A percentile compares a stretch with the other conserved stretches of the same genome.
These are phyloP conservation scores for Eupeodes corollae DNA, from an alignment of 1,140 invertebrate species.

Conservation along the genomic window DNA sequence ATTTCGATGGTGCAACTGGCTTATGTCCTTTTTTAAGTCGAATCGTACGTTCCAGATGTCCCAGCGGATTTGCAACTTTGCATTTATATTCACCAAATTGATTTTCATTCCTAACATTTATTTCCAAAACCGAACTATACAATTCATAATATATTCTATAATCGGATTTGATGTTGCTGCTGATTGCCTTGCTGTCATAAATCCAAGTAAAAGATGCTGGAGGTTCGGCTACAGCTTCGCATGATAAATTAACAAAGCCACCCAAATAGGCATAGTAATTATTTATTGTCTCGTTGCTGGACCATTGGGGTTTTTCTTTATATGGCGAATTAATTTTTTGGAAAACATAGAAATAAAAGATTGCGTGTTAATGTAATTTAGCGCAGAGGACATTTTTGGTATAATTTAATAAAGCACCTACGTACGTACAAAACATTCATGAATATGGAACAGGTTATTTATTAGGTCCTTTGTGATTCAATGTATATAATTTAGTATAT, in stretches of 20 bases:
- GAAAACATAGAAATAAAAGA: no score
- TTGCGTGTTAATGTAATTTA: no score
- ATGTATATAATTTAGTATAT: no score
- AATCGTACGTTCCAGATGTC: constrained; percentile 41
- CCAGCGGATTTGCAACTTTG: constrained; percentile 42
- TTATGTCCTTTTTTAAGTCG: constrained; percentile 40
- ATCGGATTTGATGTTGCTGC: constrained; percentile 19
- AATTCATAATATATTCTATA: constrained; percentile 35
- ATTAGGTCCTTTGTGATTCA: no score
- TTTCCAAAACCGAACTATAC: constrained; percentile 38
- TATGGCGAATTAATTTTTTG: no score
- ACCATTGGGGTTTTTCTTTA: constrained; percentile 30
- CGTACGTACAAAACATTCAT: no score
- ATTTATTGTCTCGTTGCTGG: constrained; percentile 28
- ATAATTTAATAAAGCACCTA: no score
- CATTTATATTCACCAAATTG: constrained; percentile 47
- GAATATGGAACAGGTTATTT: no score
- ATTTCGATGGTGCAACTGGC: constrained; percentile 36
- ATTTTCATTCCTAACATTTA: constrained; percentile 37
- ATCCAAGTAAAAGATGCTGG: constrained; percentile 46
- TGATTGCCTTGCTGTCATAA: constrained; percentile 30
- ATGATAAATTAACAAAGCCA: constrained; percentile 45
- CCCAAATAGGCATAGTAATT: constrained; percentile 39
- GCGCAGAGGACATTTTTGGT: no score
- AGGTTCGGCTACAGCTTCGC: constrained; percentile 46